Evolutionary conservation across 2,888 invertebrate genomes (phyloP), one percentile per base, ranked within the genome.

Genomic region (Eupithecia insigniata): DNA sequence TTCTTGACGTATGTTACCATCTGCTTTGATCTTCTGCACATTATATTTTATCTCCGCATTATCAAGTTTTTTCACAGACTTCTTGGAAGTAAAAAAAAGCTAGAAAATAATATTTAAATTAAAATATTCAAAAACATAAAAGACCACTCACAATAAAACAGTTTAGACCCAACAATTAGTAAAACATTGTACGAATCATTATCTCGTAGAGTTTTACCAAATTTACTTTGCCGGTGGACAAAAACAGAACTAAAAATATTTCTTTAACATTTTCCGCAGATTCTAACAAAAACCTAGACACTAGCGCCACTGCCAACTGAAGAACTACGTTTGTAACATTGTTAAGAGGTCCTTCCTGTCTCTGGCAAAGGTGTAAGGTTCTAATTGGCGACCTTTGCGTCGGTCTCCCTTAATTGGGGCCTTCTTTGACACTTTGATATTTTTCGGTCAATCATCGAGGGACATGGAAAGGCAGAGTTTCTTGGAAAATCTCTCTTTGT

Each of bases 391-490:
- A 10, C 30, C 46, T 51, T 36, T 51, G 28, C 58, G 22, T 16
- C 18, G 12, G 55, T 26, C 5, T 14, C 1, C 26, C 55, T 51
- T 55, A 55, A 55, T 55, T 55, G 55, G 55, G 4, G 14, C 5
- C 26, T 55, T 55, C 55, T 55, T 55, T 55, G 55, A 55, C 26
- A 55, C 55, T 26, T n/a, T n/a, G n/a, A n/a, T n/a, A 55, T 55
- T 55, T 55, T 22, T 55, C 55, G 55, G 26, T 55, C 55, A 51
- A 51, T 51, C 22, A 22, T 51, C 22, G 10, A 51, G 22, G 46
- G 22, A 51, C 4, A 22, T 46, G 12, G 10, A 51, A 51, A 51
- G 51, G 22, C 4, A 12, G 51, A 22, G 12, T 51, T 51, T 51
- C 22, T 22, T 51, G 26, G 26, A 55, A 55, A 10, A 26, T 8